Evolutionary conservation across 2,888 invertebrate species (phyloP), one percentile per base, ranked within the genome.

Genomic region (Artemia sinica): DNA sequence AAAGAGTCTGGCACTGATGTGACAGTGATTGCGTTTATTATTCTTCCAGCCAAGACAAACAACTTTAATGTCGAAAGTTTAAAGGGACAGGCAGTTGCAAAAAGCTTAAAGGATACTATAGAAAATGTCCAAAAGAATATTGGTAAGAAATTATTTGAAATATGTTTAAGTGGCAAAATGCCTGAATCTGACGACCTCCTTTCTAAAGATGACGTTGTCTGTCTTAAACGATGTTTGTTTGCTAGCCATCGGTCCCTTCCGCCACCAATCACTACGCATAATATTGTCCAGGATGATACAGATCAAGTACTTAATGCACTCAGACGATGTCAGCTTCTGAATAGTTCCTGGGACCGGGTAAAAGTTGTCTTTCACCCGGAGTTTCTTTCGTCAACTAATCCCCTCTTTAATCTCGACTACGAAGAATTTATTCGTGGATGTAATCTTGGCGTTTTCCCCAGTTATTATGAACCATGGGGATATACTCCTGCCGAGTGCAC

Each of bases 381-480:
- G 79, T 98, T 98, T 80, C 81, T 99, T 11, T 90, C 91, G 2
- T 91, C 95, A 0, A 97, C 97, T 0, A 98, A 97, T 79, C 98
- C 98, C 0, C 81, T 98, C 1, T 93, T 99, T 78, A 94, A 94
- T 0, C 80, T 98, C 74, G 98, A 99, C 75, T 98, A 98, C 77
- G 97, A 98, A 77, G 98, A 99, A 77, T 99, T 99, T 79, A 97
- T 99, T 0, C 84, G 98, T 48, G 98, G 98, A 8, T 98, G 98
- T 75, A 98, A 98, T 79, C 81, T 98, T 74, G 98, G 98, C 0
- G 97, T 98, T 18, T 98, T 98, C 79, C 98, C 98, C 0, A 96
- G 96, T 0, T 98, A 98, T 79, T 98, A 98, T 78, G 98, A 99
- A 77, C 98, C 98, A 0, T 98, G 98, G 98, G 98, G 98, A 0